Percentiles rank a stretch among this genome's conserved stretches.
phyloP scores from a whole-genome alignment of 2,888 invertebrate species.

The Anorthoa munda region DNA sequence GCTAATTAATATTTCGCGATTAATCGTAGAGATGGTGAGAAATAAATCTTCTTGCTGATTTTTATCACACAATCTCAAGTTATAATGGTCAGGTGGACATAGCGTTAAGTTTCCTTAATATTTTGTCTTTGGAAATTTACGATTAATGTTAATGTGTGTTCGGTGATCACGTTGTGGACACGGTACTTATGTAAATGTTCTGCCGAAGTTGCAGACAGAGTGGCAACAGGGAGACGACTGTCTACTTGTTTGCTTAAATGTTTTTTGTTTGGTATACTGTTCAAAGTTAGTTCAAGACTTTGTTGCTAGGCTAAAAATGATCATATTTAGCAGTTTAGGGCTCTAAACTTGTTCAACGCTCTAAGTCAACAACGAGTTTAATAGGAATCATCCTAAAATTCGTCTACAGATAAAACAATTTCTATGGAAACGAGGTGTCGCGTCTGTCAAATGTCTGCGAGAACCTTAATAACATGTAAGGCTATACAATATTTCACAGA shows the following conservation, averaged over 20 bases:
- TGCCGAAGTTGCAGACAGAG: slow-evolving; percentile 83
- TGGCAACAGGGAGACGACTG: slow-evolving; percentile 80
- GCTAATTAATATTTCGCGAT: slow-evolving; percentile 85
- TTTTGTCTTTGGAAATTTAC: slow-evolving; percentile 82
- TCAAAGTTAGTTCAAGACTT: slow-evolving; percentile 5
- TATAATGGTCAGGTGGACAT: slow-evolving; percentile 82
- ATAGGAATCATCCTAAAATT: neutral
- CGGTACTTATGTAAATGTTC: slow-evolving; percentile 82
- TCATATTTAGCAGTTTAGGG: neutral
- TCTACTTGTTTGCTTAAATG: slow-evolving; percentile 60
- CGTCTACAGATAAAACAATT: neutral
- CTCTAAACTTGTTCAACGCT: neutral
- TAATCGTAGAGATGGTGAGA: slow-evolving; percentile 77
- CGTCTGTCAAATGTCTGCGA: neutral
- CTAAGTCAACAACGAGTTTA: neutral
- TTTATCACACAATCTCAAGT: slow-evolving; percentile 75
- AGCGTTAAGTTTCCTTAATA: slow-evolving; percentile 77
- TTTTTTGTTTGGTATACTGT: slow-evolving; percentile 34
- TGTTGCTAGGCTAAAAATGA: neutral
- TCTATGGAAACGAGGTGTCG: neutral
- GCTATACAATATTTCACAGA: slow-evolving; percentile 13
- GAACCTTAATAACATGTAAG: neutral
- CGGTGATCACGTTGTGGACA: slow-evolving; percentile 79
- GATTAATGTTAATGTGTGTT: slow-evolving; percentile 80
- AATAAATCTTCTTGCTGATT: slow-evolving; percentile 82